Conservation (phyloP, 92 coral and sea anemone genomes). For the Anthopleura xanthogrammica region DNA sequence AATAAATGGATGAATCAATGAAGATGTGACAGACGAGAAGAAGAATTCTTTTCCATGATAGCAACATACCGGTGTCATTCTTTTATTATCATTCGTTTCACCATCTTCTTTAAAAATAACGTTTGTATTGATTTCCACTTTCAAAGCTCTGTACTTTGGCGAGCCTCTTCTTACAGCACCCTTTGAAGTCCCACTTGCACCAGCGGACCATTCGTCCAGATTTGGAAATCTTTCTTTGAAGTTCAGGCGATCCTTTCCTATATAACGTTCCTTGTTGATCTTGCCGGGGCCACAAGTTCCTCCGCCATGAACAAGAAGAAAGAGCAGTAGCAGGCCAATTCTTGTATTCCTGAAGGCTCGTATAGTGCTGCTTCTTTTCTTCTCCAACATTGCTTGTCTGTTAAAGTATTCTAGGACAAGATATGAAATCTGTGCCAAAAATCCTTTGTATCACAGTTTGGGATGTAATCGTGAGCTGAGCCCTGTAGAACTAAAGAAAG, state of each 20-base stretch:
- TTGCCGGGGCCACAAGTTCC: slow-evolving; percentile 60
- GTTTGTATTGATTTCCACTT: slow-evolving; percentile 50
- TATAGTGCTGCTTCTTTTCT: neutral
- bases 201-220: slow-evolving; percentile 47
- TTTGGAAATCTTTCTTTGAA: slow-evolving; percentile 62
- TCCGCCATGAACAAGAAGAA: slow-evolving; percentile 27
- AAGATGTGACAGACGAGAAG: neutral
- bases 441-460: neutral
- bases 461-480: neutral
- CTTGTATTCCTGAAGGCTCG: neutral
- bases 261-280: neutral
- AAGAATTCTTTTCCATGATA: too few relatives aligned
- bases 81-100: slow-evolving; percentile 54
- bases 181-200: slow-evolving; percentile 68
- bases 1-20: neutral
- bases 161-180: slow-evolving; percentile 51
- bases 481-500: neutral
- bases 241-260: slow-evolving; percentile 37
- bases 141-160: slow-evolving; percentile 55
- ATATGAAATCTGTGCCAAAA: neutral
- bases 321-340: slow-evolving; percentile 14
- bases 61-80: slow-evolving; percentile 80
- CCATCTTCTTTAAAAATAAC: slow-evolving; percentile 71
- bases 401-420: neutral
- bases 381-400: neutral